phyloP scores from a whole-genome alignment of 2,113 vertebrate species.

The Sander lucioperca region DNA sequence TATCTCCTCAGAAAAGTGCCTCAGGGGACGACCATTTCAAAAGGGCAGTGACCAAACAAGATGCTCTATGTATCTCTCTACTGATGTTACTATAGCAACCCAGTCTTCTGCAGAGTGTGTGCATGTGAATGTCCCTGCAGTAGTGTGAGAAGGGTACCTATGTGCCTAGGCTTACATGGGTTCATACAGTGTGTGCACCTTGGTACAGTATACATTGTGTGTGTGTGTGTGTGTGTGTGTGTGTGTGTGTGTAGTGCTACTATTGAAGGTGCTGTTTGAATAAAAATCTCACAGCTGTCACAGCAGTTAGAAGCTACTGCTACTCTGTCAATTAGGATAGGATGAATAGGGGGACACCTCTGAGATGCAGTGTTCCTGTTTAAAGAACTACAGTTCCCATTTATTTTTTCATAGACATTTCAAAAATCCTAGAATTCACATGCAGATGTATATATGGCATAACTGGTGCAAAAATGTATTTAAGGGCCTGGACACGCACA shows the following conservation, averaged over 20 bases:
- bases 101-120: conserved; percentile 32
- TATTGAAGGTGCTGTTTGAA: conserved; percentile 1
- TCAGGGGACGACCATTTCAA: conserved; percentile 34
- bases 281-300: not conserved
- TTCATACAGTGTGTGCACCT: not conserved
- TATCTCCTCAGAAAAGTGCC: conserved; percentile 32
- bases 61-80: conserved; percentile 50
- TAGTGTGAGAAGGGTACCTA: not conserved
- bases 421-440: not conserved
- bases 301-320: not conserved
- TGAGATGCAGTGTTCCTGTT: too few relatives aligned
- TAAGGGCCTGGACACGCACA: too few relatives aligned
- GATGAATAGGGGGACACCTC: too few relatives aligned
- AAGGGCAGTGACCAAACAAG: conserved; percentile 67
- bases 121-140: conserved; percentile 9
- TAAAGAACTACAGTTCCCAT: too few relatives aligned
- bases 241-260: not conserved
- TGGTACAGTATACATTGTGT: not conserved
- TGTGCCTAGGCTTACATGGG: not conserved
- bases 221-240: not conserved
- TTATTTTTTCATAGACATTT: too few relatives aligned
- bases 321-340: not conserved
- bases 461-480: too few relatives aligned
- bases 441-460: not conserved
- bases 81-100: conserved; percentile 67